Conservation (phyloP, 2,113 vertebrate species). For the Puma concolor region DNA sequence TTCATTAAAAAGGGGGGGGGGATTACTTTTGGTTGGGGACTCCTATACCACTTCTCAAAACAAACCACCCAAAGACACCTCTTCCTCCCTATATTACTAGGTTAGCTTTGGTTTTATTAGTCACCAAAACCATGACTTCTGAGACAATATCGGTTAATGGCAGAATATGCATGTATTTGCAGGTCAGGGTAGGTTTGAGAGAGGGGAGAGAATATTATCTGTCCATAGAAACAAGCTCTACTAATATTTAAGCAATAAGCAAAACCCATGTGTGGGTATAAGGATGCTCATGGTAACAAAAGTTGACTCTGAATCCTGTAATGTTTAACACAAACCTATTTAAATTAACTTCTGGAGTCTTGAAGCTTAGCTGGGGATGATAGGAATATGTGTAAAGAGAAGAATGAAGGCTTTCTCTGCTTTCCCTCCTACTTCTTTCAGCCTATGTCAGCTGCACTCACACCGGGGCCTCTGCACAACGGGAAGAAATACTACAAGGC, state of each 20-base stretch:
- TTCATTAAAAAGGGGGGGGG: too few species aligned
- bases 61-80: not conserved
- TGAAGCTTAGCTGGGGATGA: not conserved
- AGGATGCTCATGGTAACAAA: not conserved
- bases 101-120: constrained; percentile 8
- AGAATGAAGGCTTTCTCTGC: not conserved
- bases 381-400: not conserved
- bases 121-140: not conserved
- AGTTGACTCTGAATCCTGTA: constrained; percentile 29
- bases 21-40: not conserved
- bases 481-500: not conserved
- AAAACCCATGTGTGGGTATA: not conserved
- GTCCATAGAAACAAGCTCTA: not conserved
- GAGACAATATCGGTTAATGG: not conserved
- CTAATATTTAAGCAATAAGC: not conserved
- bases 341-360: constrained; percentile 5
- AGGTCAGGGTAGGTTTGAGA: not conserved
- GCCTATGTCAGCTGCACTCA: not conserved
- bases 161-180: not conserved
- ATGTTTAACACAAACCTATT: not conserved
- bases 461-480: not conserved
- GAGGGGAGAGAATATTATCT: not conserved
- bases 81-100: not conserved
- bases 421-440: not conserved
- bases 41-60: not conserved